Conservation (phyloP, 2,113 vertebrate species). For the Pogona vitticeps region DNA sequence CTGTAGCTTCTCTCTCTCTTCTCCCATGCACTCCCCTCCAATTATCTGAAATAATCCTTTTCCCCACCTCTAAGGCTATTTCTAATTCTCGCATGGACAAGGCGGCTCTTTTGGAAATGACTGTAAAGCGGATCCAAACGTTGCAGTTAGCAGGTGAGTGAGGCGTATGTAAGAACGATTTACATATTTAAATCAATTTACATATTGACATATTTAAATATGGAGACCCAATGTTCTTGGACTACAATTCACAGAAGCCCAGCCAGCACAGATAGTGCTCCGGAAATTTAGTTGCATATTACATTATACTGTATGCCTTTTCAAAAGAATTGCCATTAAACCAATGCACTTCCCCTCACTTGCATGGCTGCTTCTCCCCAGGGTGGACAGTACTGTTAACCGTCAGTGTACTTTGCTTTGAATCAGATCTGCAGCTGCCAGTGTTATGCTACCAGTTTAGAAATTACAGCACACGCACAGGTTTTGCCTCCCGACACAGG, state of each 20-base stretch:
- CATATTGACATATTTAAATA: no score
- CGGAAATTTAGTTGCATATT: no score
- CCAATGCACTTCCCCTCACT: no score
- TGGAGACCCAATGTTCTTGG: no score
- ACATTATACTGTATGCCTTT: no score
- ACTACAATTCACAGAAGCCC: no score
- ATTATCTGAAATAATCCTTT: not conserved
- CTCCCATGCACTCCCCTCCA: not conserved
- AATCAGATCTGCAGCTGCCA: not conserved
- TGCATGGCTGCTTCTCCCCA: not conserved
- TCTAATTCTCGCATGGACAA: not conserved
- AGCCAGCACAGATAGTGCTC: no score
- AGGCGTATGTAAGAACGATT: not conserved
- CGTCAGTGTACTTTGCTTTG: not conserved
- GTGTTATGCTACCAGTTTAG: not conserved
- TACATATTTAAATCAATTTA: no score
- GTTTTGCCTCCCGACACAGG: no score
- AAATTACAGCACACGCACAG: no score
- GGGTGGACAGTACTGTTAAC: not conserved
- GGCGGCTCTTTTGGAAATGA: constrained; percentile 17
- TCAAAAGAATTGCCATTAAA: no score
- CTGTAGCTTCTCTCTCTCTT: not conserved
- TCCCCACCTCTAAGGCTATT: not conserved
- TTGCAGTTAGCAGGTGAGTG: not conserved
- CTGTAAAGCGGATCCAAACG: constrained; percentile 1